Evolutionary conservation across 2,113 vertebrate genomes (phyloP), one percentile per base, ranked within the genome.

Genomic region (Micronycteris hirsuta): DNA sequence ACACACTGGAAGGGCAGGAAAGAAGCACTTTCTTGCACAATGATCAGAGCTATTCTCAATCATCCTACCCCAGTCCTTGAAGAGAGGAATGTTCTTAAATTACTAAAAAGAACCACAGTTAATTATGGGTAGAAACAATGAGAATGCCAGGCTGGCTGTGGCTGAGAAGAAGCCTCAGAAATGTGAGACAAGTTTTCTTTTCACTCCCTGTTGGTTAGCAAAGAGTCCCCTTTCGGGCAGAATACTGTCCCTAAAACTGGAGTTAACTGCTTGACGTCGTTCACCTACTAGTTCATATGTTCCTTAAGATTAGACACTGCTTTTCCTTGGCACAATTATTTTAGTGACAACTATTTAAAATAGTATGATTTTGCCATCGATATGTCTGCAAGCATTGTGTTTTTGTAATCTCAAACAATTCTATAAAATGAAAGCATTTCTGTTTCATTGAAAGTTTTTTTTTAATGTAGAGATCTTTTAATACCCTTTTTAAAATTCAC

Each of bases 361-460:
- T 10, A 19, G 49, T 56, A 36, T 13, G 7, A 47, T 61, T 94
- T 78, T 47, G 7, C 52, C 28, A 12, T 49, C 52, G 41, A 7
- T 47, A 77, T 71, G 11, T 73, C 67, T 41, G 52, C 9, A 86
- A 83, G 83, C 16, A 63, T 19, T 41, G 16, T 36, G 19, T 76
- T 88, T 52, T 86, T 80, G 33, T 33, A 19, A 54, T 81, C 12
- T 54, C 43, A 74, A 86, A 49, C 26, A 76, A 10, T 33, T 94
- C 73, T 88, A 16, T 43, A 65, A 74, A 93, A 45, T n/a, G 28
- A 78, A 96, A 86, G 49, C 33, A 87, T 74, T 95, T 89, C 82
- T 65, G 12, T 73, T 49, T 77, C 7, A 70, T 45, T 61, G 17
- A 36, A 13, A 77, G 61, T 9, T 71, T 95, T 45, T 84, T 17